A percentile compares a stretch with the other conserved stretches of the same genome.
Conservation (phyloP, 1,140 invertebrate genomes). For the Sarcophaga bullata region DNA sequence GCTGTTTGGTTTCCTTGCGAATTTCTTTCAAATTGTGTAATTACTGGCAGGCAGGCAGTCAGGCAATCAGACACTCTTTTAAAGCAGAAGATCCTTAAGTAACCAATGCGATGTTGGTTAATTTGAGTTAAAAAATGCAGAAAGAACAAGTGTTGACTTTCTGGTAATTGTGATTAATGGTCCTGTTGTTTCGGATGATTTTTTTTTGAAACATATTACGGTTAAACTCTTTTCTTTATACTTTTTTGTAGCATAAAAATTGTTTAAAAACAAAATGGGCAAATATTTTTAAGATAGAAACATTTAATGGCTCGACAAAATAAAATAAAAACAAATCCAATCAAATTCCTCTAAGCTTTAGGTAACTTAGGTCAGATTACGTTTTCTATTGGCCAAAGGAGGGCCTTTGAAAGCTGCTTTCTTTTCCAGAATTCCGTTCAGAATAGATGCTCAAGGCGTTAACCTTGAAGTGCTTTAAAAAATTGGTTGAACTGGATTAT, state of each 20-base stretch:
- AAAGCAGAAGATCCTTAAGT: background rate
- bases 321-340: background rate
- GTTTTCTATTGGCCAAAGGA: too few species aligned
- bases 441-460: too few species aligned
- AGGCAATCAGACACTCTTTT: too few species aligned
- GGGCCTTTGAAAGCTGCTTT: too few species aligned
- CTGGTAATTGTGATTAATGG: slow-evolving; percentile 39
- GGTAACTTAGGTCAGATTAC: too few species aligned
- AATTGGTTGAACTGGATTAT: too few species aligned
- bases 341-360: too few species aligned
- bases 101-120: background rate
- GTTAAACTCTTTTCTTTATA: background rate
- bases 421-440: too few species aligned
- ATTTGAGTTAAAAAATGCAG: background rate
- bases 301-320: too few species aligned
- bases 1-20: background rate
- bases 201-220: background rate
- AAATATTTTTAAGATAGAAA: too few species aligned
- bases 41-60: background rate
- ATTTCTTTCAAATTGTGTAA: background rate
- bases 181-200: background rate
- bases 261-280: background rate
- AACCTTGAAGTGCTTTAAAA: too few species aligned
- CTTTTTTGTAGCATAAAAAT: background rate
- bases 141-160: slow-evolving; percentile 22